These are phyloP conservation scores for Leucopsar rothschildi DNA, from an alignment of 2,113 vertebrate species.

Conservation along the genomic window DNA sequence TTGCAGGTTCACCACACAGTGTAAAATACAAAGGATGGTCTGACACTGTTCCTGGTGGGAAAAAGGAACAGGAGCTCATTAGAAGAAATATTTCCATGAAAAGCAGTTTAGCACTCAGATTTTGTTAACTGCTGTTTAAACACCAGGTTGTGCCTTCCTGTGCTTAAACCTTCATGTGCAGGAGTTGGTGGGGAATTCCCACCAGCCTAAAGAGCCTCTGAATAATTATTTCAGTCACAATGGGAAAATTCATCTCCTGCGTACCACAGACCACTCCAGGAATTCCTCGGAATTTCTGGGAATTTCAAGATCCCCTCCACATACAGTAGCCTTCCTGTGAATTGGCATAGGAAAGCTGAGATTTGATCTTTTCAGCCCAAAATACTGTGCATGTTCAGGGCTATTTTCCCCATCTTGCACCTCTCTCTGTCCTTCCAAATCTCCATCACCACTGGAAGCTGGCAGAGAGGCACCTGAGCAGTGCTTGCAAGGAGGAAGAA, in stretches of 20 bases:
- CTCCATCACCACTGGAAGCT: not conserved
- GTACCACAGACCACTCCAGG: not conserved
- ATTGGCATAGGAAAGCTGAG: not conserved
- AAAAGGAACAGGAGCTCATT: conserved; percentile 12
- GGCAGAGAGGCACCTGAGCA: not conserved
- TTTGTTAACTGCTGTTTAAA: not conserved
- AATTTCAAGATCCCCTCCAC: not conserved
- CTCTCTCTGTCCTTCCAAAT: not conserved
- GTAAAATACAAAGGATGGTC: conserved; percentile 88
- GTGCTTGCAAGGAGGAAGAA: not conserved
- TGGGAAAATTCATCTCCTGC: not conserved
- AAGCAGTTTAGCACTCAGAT: not conserved
- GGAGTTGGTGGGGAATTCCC: not conserved
- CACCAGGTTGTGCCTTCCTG: not conserved
- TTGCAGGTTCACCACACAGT: conserved; percentile 84
- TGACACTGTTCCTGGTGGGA: conserved; percentile 82
- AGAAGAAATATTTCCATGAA: not conserved
- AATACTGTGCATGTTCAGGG: not conserved
- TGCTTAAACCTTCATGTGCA: not conserved
- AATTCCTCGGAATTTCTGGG: not conserved
- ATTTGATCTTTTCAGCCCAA: not conserved
- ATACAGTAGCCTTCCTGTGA: not conserved
- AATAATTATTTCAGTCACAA: not conserved
- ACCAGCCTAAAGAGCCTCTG: not conserved
- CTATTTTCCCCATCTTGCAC: not conserved